Evolutionary conservation across 2,113 vertebrate species (phyloP).

Genomic region (Pionites leucogaster): DNA sequence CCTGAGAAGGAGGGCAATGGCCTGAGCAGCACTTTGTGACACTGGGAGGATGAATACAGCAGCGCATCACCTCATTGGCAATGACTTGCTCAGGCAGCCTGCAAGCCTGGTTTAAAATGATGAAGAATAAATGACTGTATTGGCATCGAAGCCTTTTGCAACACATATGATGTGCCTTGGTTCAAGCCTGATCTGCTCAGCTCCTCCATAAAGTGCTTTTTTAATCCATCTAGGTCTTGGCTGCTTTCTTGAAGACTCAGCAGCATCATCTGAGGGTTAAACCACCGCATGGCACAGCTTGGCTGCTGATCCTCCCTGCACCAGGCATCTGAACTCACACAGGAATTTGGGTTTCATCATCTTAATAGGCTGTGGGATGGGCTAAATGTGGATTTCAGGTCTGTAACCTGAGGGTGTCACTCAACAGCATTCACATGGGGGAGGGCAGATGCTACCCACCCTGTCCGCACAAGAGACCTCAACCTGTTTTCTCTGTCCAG

Average conservation of each 20-base stretch:
- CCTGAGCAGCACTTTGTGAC: background rate
- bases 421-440: background rate
- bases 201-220: background rate
- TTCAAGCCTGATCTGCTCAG: background rate
- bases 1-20: rapidly evolving
- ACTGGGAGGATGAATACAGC: rapidly evolving
- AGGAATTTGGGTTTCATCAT: background rate
- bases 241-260: background rate
- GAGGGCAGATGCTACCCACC: rapidly evolving
- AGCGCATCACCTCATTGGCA: background rate
- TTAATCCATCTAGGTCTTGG: background rate
- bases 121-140: rapidly evolving
- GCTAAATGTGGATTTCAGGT: background rate
- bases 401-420: background rate
- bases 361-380: background rate
- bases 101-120: background rate
- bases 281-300: rapidly evolving
- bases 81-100: rapidly evolving
- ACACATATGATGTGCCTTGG: rapidly evolving
- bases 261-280: background rate
- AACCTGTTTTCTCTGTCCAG: background rate
- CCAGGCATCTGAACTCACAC: background rate
- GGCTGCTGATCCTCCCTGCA: background rate
- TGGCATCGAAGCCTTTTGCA: background rate
- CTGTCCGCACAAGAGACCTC: background rate